Evolutionary conservation across 2,797 vertebrate species (phyloP).

Genomic region (Morus bassanus): DNA sequence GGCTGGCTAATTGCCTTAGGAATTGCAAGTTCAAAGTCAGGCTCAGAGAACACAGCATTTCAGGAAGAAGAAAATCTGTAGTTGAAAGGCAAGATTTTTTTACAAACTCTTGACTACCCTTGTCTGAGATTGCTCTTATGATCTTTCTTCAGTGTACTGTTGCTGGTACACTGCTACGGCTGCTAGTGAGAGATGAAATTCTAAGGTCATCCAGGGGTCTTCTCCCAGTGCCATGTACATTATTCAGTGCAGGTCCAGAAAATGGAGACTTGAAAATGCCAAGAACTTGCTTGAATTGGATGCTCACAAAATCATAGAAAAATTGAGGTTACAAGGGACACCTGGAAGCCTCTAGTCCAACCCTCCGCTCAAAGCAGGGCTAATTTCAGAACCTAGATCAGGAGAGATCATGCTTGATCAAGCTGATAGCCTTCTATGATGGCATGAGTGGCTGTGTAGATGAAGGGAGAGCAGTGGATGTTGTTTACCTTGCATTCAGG

Average conservation of each 20-base stretch:
- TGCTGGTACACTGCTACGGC: background rate
- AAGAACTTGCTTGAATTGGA: background rate
- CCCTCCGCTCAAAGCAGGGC: background rate
- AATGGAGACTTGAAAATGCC: background rate
- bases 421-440: too few relatives aligned
- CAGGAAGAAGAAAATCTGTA: background rate
- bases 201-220: background rate
- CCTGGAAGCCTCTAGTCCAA: background rate
- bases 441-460: too few relatives aligned
- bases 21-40: background rate
- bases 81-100: background rate
- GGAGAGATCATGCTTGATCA: too few relatives aligned
- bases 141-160: background rate
- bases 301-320: background rate
- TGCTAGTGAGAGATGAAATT: background rate
- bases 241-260: background rate
- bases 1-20: background rate
- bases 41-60: background rate
- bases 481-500: too few relatives aligned
- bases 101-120: background rate
- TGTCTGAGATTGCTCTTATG: background rate
- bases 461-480: too few relatives aligned
- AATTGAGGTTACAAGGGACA: background rate
- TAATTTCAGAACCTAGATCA: background rate
- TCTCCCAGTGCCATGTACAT: background rate